Conservation (phyloP, 2,113 vertebrate species). For the Dinomys branickii region DNA sequence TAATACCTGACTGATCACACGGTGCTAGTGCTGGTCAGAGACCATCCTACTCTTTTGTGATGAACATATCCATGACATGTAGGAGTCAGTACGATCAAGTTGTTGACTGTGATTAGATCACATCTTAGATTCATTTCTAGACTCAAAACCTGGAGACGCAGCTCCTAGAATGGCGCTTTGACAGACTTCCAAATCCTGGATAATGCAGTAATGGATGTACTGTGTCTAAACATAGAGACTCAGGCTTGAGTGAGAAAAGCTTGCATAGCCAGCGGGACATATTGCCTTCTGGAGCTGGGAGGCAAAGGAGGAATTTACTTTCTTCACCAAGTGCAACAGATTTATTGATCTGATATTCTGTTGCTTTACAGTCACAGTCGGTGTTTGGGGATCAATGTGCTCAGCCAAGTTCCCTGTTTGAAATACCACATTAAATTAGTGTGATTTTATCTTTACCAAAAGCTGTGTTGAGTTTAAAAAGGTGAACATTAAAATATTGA, state of each 20-base stretch:
- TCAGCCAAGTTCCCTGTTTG: slow-evolving; percentile 85
- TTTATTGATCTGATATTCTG: slow-evolving; percentile 91
- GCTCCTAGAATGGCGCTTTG: slow-evolving; percentile 88
- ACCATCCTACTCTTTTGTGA: slow-evolving; percentile 89
- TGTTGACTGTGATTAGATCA: no score
- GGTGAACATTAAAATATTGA: slow-evolving; percentile 86
- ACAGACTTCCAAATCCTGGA: slow-evolving; percentile 84
- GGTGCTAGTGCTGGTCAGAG: slow-evolving; percentile 88
- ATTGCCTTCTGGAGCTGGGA: slow-evolving; percentile 84
- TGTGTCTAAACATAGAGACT: slow-evolving; percentile 83
- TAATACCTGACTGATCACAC: slow-evolving; percentile 87
- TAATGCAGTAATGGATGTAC: slow-evolving; percentile 76
- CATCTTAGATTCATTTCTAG: slow-evolving; percentile 89
- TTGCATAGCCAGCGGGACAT: slow-evolving; percentile 80
- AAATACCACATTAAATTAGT: slow-evolving; percentile 86
- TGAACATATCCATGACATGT: slow-evolving; percentile 88
- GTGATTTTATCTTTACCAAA: slow-evolving; percentile 90
- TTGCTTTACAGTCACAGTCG: slow-evolving; percentile 88
- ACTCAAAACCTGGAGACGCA: slow-evolving; percentile 87
- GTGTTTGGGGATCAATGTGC: slow-evolving; percentile 85
- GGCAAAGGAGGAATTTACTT: no score
- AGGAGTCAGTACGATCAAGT: slow-evolving; percentile 92
- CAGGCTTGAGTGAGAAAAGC: slow-evolving; percentile 83
- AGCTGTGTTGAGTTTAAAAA: slow-evolving; percentile 85
- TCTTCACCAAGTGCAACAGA: slow-evolving; percentile 93